A percentile compares a stretch with the other conserved stretches of the same genome.
These are phyloP conservation scores for Itoplectis maculator DNA, from an alignment of 2,888 invertebrate species.

Conservation along the genomic window DNA sequence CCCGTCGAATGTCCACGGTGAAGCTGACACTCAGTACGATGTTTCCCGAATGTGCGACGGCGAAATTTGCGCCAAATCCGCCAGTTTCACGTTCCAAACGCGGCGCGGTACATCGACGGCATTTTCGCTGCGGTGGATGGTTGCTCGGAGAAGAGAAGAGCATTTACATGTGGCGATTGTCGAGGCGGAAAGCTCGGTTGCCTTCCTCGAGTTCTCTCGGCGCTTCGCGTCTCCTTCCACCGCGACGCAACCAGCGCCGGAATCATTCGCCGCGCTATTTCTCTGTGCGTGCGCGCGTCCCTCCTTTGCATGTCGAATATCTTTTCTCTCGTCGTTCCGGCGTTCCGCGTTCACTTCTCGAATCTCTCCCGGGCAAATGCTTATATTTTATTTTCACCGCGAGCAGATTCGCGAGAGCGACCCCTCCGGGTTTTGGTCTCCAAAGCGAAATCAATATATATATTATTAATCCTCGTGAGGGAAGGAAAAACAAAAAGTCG, in stretches of 20 bases:
- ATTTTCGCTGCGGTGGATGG: constrained; percentile 64
- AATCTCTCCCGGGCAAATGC: constrained; percentile 28
- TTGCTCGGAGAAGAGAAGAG: constrained; percentile 70
- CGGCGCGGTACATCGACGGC: constrained; percentile 33
- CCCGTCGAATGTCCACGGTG: not conserved
- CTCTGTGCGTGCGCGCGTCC: constrained; percentile 22
- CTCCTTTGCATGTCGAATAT: constrained; percentile 29
- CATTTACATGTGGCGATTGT: constrained; percentile 83
- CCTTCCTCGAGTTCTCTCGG: constrained; percentile 57
- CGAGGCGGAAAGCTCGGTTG: constrained; percentile 77
- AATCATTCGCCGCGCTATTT: constrained; percentile 49
- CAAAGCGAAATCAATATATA: constrained; percentile 30
- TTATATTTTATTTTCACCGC: constrained; percentile 23
- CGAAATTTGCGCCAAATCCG: constrained; percentile 51
- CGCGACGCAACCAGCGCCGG: not conserved
- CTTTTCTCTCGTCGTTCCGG: constrained; percentile 12
- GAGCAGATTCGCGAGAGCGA: not conserved
- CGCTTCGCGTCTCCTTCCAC: constrained; percentile 42
- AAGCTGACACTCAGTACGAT: constrained; percentile 29
- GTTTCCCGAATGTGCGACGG: not conserved
- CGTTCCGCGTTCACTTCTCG: not conserved
- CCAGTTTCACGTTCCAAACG: constrained; percentile 35
- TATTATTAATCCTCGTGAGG: constrained; percentile 22
- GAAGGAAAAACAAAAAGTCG: constrained; percentile 2
- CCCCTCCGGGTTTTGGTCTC: constrained; percentile 3